A percentile compares a stretch with the other conserved stretches of the same genome.
These are phyloP conservation scores for Polydesmus complanatus DNA, from an alignment of 2,888 invertebrate species.

Conservation along the genomic window DNA sequence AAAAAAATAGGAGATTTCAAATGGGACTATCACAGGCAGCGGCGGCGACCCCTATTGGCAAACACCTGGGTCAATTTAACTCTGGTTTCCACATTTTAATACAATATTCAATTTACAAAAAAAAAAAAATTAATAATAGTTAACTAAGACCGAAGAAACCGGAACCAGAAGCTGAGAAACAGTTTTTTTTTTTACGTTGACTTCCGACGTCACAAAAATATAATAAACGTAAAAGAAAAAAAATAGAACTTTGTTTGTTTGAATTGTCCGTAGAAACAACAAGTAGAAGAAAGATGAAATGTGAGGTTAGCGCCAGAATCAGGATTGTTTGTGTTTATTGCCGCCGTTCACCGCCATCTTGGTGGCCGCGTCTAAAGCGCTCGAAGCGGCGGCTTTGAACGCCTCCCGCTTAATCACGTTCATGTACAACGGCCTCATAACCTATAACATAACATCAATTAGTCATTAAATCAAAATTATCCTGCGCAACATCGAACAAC, in stretches of 20 bases:
- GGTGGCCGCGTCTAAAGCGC: neutral
- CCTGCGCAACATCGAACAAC: neutral
- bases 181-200: too few species aligned
- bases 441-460: neutral
- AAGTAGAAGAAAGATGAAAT: too few species aligned
- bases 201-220: neutral
- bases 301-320: neutral
- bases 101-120: neutral
- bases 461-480: neutral
- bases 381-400: constrained; percentile 2
- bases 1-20: too few species aligned
- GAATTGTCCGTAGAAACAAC: too few species aligned
- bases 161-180: neutral
- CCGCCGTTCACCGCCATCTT: constrained; percentile 8
- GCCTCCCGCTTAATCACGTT: constrained; percentile 9
- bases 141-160: neutral
- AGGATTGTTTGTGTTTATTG: constrained; percentile 20
- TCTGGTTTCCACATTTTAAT: neutral
- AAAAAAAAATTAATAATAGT: neutral
- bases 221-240: neutral
- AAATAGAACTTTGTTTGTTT: too few species aligned
- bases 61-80: neutral
- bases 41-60: too few species aligned
- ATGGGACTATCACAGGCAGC: too few species aligned
- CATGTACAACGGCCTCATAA: constrained; percentile 11